Conservation (phyloP, 2,113 vertebrate species). For the Notiomystis cincta region DNA sequence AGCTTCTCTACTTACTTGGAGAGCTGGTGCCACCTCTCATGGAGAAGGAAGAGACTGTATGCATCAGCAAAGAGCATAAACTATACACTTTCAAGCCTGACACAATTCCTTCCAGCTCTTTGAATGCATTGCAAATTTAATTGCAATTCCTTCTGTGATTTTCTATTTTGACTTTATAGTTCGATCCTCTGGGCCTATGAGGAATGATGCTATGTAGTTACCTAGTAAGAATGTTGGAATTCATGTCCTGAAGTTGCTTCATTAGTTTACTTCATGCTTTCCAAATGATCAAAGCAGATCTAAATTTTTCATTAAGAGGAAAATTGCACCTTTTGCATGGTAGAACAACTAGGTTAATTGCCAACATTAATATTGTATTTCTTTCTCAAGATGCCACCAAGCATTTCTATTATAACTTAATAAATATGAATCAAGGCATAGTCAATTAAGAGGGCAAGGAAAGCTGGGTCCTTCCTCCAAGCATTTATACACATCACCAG, state of each 20-base stretch:
- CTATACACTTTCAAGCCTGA: conserved; percentile 17
- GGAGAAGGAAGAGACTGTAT: neutral
- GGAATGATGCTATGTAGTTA: neutral
- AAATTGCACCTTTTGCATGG: conserved; percentile 63
- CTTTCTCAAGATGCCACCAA: neutral
- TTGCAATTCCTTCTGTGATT: conserved; percentile 31
- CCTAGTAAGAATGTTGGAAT: neutral
- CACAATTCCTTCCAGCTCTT: neutral
- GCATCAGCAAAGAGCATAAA: conserved; percentile 23
- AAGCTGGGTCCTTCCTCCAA: neutral
- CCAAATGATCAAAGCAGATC: conserved; percentile 53
- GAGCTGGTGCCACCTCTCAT: neutral
- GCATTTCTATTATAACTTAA: neutral
- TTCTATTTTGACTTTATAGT: conserved; percentile 27
- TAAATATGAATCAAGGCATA: neutral
- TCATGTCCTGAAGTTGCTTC: conserved; percentile 16
- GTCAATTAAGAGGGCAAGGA: neutral
- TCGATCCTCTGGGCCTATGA: neutral
- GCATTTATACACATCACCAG: neutral
- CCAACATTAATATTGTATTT: conserved; percentile 14
- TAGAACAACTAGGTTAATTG: conserved; percentile 69
- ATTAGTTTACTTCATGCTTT: conserved; percentile 10
- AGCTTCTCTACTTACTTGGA: neutral
- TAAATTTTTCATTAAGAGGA: conserved; percentile 72
- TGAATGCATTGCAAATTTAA: conserved; percentile 47